Percentiles rank a stretch among this genome's conserved stretches.
These are phyloP conservation scores for Sporophila hypoxantha DNA, from an alignment of 2,113 vertebrate genomes.

Conservation along the genomic window DNA sequence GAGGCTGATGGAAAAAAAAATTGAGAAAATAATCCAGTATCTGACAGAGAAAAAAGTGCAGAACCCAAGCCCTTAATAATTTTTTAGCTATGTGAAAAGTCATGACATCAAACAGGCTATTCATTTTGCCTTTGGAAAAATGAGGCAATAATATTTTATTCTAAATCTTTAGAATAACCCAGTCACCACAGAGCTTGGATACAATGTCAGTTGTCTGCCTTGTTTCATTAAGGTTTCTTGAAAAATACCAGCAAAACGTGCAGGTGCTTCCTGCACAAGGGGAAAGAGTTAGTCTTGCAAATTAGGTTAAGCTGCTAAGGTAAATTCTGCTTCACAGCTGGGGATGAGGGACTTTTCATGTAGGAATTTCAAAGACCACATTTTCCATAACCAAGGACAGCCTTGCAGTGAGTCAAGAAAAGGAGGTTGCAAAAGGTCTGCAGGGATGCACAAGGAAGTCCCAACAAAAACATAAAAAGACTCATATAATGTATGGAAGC, in stretches of 20 bases:
- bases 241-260: not conserved
- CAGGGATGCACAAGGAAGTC: not conserved
- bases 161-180: not conserved
- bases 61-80: not conserved
- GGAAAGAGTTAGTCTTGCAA: not conserved
- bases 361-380: not conserved
- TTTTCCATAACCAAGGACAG: not conserved
- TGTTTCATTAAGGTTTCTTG: not conserved
- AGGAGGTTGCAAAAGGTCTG: not conserved
- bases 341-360: not conserved
- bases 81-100: not conserved
- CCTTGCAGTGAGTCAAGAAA: not conserved
- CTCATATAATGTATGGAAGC: rapidly evolving
- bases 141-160: not conserved
- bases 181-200: not conserved
- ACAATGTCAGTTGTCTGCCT: not conserved
- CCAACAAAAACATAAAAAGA: not conserved
- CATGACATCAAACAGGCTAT: not conserved
- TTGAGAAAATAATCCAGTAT: not conserved
- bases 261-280: not conserved
- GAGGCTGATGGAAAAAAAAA: not conserved
- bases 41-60: not conserved
- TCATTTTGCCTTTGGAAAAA: not conserved
- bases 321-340: not conserved
- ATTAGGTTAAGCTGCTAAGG: not conserved